Evolutionary conservation across 1,140 invertebrate genomes (phyloP).

Genomic region (Cardiocondyla obscurior): DNA sequence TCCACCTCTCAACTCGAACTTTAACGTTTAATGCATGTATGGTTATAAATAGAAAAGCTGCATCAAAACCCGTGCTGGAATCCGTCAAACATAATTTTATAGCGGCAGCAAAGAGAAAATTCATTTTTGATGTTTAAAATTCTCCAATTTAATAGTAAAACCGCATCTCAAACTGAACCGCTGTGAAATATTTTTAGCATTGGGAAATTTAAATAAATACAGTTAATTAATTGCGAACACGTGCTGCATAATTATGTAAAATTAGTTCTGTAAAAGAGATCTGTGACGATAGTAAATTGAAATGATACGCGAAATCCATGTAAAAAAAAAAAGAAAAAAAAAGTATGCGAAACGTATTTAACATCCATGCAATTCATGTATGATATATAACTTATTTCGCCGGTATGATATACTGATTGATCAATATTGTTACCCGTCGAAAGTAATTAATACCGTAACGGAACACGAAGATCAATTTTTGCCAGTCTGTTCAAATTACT

Average conservation of each 20-base stretch:
- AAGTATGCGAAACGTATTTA: neutral
- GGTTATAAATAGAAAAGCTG: constrained; percentile 1
- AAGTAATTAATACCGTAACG: constrained; percentile 30
- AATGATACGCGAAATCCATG: neutral
- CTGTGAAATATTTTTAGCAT: neutral
- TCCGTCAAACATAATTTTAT: neutral
- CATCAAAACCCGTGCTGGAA: neutral
- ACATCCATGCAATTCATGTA: neutral
- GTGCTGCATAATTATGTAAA: neutral
- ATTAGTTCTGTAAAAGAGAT: neutral
- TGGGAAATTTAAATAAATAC: neutral
- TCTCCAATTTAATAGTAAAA: neutral
- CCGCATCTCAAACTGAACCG: neutral
- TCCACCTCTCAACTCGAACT: neutral
- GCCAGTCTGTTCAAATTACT: neutral
- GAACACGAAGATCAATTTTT: constrained; percentile 19
- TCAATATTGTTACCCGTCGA: constrained; percentile 6
- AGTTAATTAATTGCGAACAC: neutral
- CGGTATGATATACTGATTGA: neutral
- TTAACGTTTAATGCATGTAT: neutral
- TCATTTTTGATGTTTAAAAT: neutral
- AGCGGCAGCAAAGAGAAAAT: neutral
- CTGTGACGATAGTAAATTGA: neutral
- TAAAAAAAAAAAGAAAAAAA: neutral
- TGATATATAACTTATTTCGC: neutral